These are phyloP conservation scores for Sebastes elongatus DNA, from an alignment of 2,797 vertebrate genomes.

Conservation along the genomic window DNA sequence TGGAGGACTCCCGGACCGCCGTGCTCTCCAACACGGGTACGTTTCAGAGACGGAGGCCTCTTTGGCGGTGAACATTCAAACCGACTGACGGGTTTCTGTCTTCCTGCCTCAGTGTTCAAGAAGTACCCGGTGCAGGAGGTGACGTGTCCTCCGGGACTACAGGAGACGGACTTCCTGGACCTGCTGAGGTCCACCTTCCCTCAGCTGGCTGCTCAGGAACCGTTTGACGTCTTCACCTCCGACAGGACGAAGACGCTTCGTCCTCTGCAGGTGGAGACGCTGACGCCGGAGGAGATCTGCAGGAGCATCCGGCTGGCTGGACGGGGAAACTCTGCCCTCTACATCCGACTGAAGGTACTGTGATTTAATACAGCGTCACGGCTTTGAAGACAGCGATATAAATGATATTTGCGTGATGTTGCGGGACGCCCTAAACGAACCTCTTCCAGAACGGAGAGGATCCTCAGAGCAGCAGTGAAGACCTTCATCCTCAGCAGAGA, in stretches of 20 bases:
- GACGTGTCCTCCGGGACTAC: conserved; percentile 24
- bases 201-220: neutral
- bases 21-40: conserved; percentile 21
- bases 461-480: neutral
- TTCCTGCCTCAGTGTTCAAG: conserved; percentile 21
- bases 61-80: too few species aligned
- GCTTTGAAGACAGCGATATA: too few species aligned
- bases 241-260: neutral
- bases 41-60: neutral
- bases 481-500: neutral
- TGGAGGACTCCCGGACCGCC: conserved; percentile 18
- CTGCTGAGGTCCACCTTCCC: conserved; percentile 49
- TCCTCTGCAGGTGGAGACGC: neutral
- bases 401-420: too few species aligned
- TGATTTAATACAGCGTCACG: too few species aligned
- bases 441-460: neutral
- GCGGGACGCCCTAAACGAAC: too few species aligned
- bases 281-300: conserved; percentile 39
- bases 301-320: neutral
- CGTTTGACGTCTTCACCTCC: conserved; percentile 9
- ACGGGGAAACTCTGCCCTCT: neutral
- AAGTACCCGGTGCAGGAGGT: conserved; percentile 21
- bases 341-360: conserved; percentile 49
- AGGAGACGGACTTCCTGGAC: conserved; percentile 37
- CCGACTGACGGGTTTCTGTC: too few species aligned